Conservation (phyloP, 2,797 vertebrate species). For the Enteromius fasciolatus region DNA sequence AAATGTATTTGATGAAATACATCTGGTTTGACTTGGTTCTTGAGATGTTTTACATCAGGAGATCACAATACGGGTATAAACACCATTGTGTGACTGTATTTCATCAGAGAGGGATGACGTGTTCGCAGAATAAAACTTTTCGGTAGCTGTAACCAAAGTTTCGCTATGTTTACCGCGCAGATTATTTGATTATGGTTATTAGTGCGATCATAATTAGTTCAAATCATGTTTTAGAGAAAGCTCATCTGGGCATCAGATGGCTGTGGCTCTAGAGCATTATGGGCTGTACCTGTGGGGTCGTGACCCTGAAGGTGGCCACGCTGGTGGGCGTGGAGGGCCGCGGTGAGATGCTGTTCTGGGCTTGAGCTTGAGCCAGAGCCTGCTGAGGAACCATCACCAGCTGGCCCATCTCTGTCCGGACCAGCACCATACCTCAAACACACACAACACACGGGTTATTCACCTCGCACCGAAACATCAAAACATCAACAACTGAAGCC, state of each 20-base stretch:
- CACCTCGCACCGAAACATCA: background rate
- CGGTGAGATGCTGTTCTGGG: conserved; percentile 81
- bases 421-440: conserved; percentile 85
- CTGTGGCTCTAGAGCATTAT: background rate
- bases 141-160: too few species aligned
- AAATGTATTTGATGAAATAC: background rate
- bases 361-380: conserved; percentile 82
- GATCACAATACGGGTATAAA: too few species aligned
- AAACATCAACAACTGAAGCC: background rate
- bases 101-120: too few species aligned
- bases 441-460: conserved; percentile 8
- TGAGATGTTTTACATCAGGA: background rate
- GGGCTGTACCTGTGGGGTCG: conserved; percentile 80
- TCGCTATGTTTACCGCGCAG: too few species aligned
- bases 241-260: background rate
- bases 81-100: too few species aligned
- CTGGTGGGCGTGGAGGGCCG: conserved; percentile 81
- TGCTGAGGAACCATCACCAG: conserved; percentile 90
- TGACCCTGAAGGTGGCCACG: conserved; percentile 81
- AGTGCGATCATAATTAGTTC: too few species aligned
- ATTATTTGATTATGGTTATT: too few species aligned
- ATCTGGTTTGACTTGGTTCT: background rate
- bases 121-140: too few species aligned
- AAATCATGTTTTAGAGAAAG: background rate
- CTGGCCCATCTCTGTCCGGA: conserved; percentile 86